Percentiles rank a stretch among this genome's conserved stretches.
Evolutionary conservation across 1,140 invertebrate species (phyloP).

Genomic region (Leptopilina boulardi): DNA sequence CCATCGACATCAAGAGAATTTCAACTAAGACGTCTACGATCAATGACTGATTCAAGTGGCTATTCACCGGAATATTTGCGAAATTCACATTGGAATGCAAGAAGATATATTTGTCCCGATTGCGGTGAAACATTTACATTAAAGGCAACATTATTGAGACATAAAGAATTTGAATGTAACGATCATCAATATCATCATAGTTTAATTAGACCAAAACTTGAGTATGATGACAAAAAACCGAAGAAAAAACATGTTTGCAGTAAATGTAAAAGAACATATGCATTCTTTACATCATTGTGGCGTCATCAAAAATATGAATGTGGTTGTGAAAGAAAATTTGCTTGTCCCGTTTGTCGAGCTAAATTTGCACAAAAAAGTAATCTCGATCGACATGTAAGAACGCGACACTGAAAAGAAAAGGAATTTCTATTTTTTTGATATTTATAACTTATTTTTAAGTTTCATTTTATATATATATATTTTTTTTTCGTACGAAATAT

Average conservation of each 20-base stretch:
- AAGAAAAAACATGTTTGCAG: conserved; percentile 73
- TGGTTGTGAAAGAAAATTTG: conserved; percentile 76
- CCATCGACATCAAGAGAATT: conserved; percentile 51
- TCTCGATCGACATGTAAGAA: conserved; percentile 68
- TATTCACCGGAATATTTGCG: conserved; percentile 20
- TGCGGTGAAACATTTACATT: conserved; percentile 71
- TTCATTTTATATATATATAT: not conserved
- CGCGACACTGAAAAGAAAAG: conserved; percentile 55
- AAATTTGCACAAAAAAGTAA: conserved; percentile 75
- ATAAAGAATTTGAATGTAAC: conserved; percentile 73
- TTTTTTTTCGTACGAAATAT: no score
- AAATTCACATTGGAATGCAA: conserved; percentile 42
- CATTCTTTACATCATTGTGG: conserved; percentile 74
- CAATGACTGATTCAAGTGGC: conserved; percentile 48
- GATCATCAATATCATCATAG: conserved; percentile 38
- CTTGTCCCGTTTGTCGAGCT: conserved; percentile 70
- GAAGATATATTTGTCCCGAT: conserved; percentile 67
- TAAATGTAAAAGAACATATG: conserved; percentile 74
- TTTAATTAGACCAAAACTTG: not conserved
- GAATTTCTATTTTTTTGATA: not conserved
- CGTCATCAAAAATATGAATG: conserved; percentile 79
- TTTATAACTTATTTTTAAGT: not conserved
- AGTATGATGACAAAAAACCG: conserved; percentile 34
- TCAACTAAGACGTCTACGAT: conserved; percentile 57
- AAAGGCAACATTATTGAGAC: conserved; percentile 72